Base-by-base conservation (phyloP, 2,113 vertebrate genomes). In the Rhagologus leucostigma region DNA sequence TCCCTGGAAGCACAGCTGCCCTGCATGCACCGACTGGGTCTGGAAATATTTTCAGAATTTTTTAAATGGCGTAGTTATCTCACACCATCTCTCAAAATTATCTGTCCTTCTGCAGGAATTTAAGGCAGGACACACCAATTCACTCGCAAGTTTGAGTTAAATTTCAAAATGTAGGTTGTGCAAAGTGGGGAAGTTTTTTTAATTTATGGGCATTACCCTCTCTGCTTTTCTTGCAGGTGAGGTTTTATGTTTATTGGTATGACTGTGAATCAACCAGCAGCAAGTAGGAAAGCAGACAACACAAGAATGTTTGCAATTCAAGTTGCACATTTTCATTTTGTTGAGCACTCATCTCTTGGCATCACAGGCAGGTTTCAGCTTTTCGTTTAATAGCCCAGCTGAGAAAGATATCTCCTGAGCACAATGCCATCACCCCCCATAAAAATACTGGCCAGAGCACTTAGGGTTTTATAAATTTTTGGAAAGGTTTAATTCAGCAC, bases 1-100 rank as follows among this genome's bases (percentile, higher is more conserved):
- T 92, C 92, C 75, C 64, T 92, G 93, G 68, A 83, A 91, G 80
- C 0, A 0, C 95, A 96, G 95, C 95, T 94, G 95, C 90, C 68
- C 85, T 15, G 55, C 16, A 56, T 42, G 39, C 76, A 86, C 50
- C 0, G 0, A 47, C 26, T n/a, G 50, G 18, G 37, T 59, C 86
- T 90, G 96, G 71, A 93, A 94, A 81, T 6, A 8, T 60, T 88
- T 78, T 87, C 60, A 87, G 88, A 68, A 60, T 70, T 87, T 93
- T 96, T 92, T 35, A 22, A 86, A 68, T 52, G 67, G 68, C 8
- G 27, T 16, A 81, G 69, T 87, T 70, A 68, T 68, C 64, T 75
- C 0, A 0, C 41, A 41, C 19, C 16, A 10, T 49, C 55, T 60
- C 82, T 76, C 57, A 78, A 89, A 95, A 93, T 71, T 27, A 74